Base-by-base conservation (phyloP, 2,113 vertebrate species). In the Noctilio leporinus region DNA sequence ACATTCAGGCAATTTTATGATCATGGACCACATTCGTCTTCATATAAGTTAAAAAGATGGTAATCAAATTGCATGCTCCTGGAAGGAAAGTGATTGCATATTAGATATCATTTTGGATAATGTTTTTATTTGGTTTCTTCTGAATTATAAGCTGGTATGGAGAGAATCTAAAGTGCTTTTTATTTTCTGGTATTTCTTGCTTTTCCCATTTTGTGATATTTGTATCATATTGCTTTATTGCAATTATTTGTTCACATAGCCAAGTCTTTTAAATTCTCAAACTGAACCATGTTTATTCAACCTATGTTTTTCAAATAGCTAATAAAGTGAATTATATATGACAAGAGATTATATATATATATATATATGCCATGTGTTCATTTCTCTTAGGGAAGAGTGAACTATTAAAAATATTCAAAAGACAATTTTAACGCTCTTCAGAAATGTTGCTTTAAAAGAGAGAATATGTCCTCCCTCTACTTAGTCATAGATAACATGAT, bases 1-100 rank as follows among this genome's bases (percentile, higher is more conserved):
- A 98, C 97, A 96, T 96, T 96, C 97, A 96, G 83, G 96, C 97
- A 96, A 98, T 97, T 97, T 97, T 97, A 96, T 94, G 95, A 97
- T 93, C 89, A 92, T 49, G 2, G 10, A 51, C 64, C 64, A 62
- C 85, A 96, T 97, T 72, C 93, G 17, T 95, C 94, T 96, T 95
- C 91, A 95, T 94, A 73, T 85, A 94, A 91, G 86, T 94, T 96
- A 96, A 96, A 95, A 91, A 86, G 94, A 95, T 91, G 91, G 38
- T 96, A 95, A 96, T 91, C 85, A 76, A 94, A 85, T 91, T 49
- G 76, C 38, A 94, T 38, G 40, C 53, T 88, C 84, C 85, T 94
- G 65, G 72, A 77, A 82, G 4, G 81, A 87, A 97, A 95, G 57
- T 59, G 77, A 95, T 88, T 91, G 85, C 86, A 70, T 96, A 96